Evolutionary conservation across 2,113 vertebrate genomes (phyloP).

Genomic region (Stegostoma tigrinum): DNA sequence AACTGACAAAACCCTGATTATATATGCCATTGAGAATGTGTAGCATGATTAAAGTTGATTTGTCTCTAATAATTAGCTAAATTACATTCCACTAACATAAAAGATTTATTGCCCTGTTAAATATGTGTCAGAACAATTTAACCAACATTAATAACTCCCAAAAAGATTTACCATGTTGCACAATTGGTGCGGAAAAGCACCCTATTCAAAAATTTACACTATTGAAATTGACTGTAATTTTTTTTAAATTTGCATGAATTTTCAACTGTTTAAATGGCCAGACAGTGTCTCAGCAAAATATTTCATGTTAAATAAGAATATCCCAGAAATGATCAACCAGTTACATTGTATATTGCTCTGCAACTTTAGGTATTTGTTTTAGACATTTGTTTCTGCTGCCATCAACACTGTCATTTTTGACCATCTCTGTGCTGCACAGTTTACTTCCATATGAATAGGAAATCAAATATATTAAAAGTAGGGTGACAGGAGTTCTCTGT

Average conservation of each 20-base stretch:
- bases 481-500: background rate
- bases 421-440: background rate
- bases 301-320: background rate
- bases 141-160: background rate
- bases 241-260: background rate
- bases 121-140: background rate
- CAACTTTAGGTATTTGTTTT: background rate
- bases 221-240: background rate
- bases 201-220: background rate
- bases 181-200: background rate
- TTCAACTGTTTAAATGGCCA: background rate
- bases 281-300: background rate
- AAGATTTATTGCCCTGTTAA: background rate
- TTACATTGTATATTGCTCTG: background rate
- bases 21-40: background rate
- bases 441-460: background rate
- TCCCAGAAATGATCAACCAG: background rate
- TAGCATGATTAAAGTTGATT: background rate
- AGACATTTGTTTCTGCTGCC: background rate
- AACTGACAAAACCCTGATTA: background rate
- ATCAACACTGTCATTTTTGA: background rate
- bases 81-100: background rate
- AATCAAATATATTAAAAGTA: background rate
- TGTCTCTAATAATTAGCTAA: background rate
- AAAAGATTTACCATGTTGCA: background rate